A percentile compares a stretch with the other conserved stretches of the same genome.
Evolutionary conservation across 2,113 vertebrate genomes (phyloP).

Genomic region (Poicephalus meyeri): DNA sequence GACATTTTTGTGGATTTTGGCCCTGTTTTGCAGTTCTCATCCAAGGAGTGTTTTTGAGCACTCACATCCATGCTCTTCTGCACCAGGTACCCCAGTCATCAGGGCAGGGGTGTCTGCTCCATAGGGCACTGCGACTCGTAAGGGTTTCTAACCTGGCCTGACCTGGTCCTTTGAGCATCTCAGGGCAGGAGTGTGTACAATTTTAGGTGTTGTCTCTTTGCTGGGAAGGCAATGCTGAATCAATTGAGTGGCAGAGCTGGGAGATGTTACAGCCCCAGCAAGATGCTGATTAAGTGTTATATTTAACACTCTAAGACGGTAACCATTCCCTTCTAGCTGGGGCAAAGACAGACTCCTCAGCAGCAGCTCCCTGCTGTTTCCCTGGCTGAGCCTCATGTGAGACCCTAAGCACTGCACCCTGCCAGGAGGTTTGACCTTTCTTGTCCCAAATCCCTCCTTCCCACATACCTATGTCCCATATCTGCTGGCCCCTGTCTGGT

Average conservation of each 20-base stretch:
- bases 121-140: accelerated
- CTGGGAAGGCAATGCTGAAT: background rate
- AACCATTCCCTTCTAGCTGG: background rate
- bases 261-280: background rate
- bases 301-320: conserved; percentile 17
- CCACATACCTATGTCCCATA: background rate
- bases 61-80: background rate
- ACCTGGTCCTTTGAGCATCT: background rate
- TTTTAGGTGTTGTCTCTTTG: background rate
- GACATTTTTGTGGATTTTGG: background rate
- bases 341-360: background rate
- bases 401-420: background rate
- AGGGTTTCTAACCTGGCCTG: background rate
- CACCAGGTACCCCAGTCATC: background rate
- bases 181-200: background rate
- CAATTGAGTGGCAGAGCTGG: background rate
- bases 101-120: background rate
- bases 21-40: background rate
- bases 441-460: background rate
- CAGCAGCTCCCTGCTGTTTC: background rate
- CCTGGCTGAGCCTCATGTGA: background rate
- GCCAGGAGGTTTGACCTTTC: background rate
- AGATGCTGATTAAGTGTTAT: conserved; percentile 38
- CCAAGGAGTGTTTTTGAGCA: background rate
- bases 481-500: accelerated